Evolutionary conservation across 2,888 invertebrate species (phyloP).

Genomic region (Achlya flavicornis): DNA sequence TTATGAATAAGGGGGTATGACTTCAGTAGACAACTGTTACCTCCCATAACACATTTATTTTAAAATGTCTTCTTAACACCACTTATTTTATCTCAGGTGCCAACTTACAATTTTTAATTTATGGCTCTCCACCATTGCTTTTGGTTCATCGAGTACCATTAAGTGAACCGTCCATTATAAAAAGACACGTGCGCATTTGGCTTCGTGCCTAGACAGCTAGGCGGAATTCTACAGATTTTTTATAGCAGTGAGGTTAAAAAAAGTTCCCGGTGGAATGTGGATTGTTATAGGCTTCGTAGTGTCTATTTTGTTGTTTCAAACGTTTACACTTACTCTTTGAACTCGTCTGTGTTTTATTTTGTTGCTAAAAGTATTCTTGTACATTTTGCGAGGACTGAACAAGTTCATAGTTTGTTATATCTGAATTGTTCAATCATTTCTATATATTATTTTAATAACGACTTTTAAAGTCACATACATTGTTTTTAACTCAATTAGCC

Average conservation of each 20-base stretch:
- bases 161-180: constrained; percentile 36
- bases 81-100: constrained; percentile 27
- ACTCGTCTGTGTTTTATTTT: background rate
- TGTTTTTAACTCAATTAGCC: too few relatives aligned
- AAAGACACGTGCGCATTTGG: constrained; percentile 48
- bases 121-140: constrained; percentile 21
- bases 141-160: constrained; percentile 17
- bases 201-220: constrained; percentile 36
- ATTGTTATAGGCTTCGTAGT: background rate
- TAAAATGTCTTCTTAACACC: constrained; percentile 14
- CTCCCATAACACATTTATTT: constrained; percentile 13
- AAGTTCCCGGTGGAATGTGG: background rate
- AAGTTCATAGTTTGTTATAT: background rate
- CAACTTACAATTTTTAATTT: constrained; percentile 41
- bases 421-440: background rate
- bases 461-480: too few relatives aligned
- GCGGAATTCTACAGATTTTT: constrained; percentile 17
- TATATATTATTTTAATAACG: too few relatives aligned
- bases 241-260: background rate
- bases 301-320: background rate
- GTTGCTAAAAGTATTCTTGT: background rate
- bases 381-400: background rate
- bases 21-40: background rate
- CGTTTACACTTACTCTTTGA: background rate
- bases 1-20: too few relatives aligned